Evolutionary conservation across 1,140 invertebrate species (phyloP).

Genomic region (Bombus waltoni): DNA sequence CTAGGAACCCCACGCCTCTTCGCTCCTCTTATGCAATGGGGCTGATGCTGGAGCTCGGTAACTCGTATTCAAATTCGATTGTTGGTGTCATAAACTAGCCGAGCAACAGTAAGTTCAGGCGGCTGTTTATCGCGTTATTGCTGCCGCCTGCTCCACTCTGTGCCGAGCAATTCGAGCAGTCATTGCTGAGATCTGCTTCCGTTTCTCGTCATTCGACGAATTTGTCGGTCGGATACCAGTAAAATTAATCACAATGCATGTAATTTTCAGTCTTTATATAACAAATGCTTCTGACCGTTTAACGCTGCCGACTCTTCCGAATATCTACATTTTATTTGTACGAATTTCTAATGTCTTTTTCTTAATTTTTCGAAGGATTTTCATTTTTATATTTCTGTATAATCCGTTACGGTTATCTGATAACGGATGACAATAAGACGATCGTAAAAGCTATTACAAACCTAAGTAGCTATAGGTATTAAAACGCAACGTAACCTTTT

Average conservation of each 20-base stretch:
- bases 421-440: too few species aligned
- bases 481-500: constrained; percentile 41
- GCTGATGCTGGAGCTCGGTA: constrained; percentile 52
- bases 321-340: neutral
- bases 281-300: neutral
- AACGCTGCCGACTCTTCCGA: neutral
- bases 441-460: neutral
- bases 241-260: neutral
- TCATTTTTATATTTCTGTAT: neutral
- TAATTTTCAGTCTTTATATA: too few species aligned
- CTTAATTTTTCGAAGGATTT: neutral
- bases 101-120: constrained; percentile 52
- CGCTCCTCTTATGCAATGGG: constrained; percentile 10
- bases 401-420: too few species aligned
- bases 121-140: constrained; percentile 21
- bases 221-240: constrained; percentile 9
- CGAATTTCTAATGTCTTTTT: neutral
- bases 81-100: constrained; percentile 65
- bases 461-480: neutral
- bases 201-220: constrained; percentile 41
- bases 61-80: constrained; percentile 76
- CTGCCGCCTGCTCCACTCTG: constrained; percentile 35
- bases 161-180: constrained; percentile 36
- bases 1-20: constrained; percentile 12
- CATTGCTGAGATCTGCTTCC: constrained; percentile 61